Conservation (phyloP, 1,140 invertebrate species). For the Bombus soroeensis region DNA sequence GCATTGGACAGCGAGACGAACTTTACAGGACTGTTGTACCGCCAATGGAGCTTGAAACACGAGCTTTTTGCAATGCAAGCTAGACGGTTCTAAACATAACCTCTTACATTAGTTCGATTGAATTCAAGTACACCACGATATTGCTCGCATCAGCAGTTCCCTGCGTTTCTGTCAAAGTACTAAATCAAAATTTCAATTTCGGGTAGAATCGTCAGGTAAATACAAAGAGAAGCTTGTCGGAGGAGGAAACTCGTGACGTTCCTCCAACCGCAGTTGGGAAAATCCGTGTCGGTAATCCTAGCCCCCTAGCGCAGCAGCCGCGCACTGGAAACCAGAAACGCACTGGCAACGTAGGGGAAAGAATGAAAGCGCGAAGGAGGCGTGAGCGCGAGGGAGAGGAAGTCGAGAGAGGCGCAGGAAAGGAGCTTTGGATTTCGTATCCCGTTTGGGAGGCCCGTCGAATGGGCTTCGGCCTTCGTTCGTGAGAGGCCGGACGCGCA, state of each 20-base stretch:
- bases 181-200: neutral
- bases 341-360: neutral
- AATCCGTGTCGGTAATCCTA: conserved; percentile 19
- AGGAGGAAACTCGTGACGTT: neutral
- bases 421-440: conserved; percentile 68
- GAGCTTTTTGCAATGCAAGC: neutral
- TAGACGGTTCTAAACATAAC: neutral
- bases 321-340: neutral
- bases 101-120: neutral
- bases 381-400: conserved; percentile 57
- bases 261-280: neutral
- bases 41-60: neutral
- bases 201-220: neutral
- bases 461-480: conserved; percentile 67
- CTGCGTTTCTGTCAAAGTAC: neutral
- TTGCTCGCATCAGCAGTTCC: too few species aligned
- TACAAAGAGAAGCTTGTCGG: neutral
- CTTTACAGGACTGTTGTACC: neutral
- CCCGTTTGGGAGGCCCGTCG: conserved; percentile 71
- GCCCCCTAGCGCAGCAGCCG: neutral
- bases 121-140: too few species aligned
- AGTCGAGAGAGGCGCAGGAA: conserved; percentile 24
- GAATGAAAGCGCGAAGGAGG: neutral
- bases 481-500: conserved; percentile 54
- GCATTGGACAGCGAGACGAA: neutral